phyloP scores from a whole-genome alignment of 2,888 invertebrate genomes.

The Tridacna crocea region DNA sequence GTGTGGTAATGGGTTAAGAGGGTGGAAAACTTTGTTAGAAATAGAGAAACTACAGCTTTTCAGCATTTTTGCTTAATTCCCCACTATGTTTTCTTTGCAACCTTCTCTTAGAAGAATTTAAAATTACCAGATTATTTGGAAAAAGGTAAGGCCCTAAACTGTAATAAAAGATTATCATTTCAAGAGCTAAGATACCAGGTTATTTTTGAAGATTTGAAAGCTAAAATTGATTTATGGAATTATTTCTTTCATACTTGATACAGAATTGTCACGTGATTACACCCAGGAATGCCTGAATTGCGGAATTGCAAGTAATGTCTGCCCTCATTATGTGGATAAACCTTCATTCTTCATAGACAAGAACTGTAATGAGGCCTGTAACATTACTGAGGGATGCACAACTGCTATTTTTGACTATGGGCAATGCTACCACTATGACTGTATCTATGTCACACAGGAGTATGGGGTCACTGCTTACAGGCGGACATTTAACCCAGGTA shows the following conservation, averaged over 20 bases:
- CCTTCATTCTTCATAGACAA: background rate
- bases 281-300: conserved; percentile 18
- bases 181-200: too few species aligned
- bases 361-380: background rate
- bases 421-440: conserved; percentile 1
- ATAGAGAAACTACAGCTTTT: too few species aligned
- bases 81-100: too few species aligned
- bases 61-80: too few species aligned
- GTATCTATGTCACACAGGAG: background rate
- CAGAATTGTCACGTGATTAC: conserved; percentile 7
- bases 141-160: too few species aligned
- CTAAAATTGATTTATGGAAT: background rate
- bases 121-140: too few species aligned
- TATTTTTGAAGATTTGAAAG: too few species aligned
- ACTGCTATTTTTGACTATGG: conserved; percentile 2
- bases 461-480: conserved; percentile 3
- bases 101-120: too few species aligned
- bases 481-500: conserved; percentile 14
- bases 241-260: background rate
- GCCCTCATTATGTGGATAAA: background rate
- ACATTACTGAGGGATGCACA: background rate
- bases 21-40: too few species aligned
- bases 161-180: too few species aligned
- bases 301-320: background rate
- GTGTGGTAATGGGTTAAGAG: too few species aligned